Base-by-base conservation (phyloP, 2,888 invertebrate genomes). In the Priapulus caudatus region DNA sequence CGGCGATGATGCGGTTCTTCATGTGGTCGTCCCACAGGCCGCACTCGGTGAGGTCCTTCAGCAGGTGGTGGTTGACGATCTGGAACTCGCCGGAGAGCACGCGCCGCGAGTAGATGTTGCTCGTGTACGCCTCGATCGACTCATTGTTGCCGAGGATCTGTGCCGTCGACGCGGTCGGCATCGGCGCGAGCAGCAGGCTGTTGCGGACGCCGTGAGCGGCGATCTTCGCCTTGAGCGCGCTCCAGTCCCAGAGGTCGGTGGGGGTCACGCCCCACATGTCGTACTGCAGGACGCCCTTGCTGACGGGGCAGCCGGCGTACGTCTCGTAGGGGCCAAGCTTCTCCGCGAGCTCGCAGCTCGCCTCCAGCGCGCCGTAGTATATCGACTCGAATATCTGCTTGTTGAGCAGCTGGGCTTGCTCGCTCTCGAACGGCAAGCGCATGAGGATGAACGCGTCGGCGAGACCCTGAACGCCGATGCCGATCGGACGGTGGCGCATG, bases 141-240 rank as follows among this genome's bases (percentile, higher is more conserved):
- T 98, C 97, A 69, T 97, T 98, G 69, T 98, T 99, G 18, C 98
- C 98, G 45, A 98, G 79, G 66, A 99, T 99, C 74, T 98, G 97
- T 2, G 98, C 97, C 0, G 97, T 98, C 1, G 95, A 93, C 4
- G 97, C 95, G 3, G 97, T 98, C 0, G 97, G 97, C 97, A 98
- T 98, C 0, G 95, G 95, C 0, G 97, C 95, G 57, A 97, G 62
- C 19, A 98, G 75, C 22, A 95, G 75, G 1, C 93, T 93, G 74
- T 98, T 98, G 52, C 97, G 77, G 0, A 97, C 75, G 5, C 98
- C 98, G 72, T 88, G 79, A 72, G 84, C 77, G 0, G 84, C 81
- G 61, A 98, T 93, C 67, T 84, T 85, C 48, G 75, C 77, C 71
- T 90, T 90, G 18, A 98, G 75, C 4, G 67, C 74, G 1, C 74